A percentile compares a stretch with the other conserved stretches of the same genome.
phyloP scores from a whole-genome alignment of 2,888 invertebrate species.

The Amiota minor region DNA sequence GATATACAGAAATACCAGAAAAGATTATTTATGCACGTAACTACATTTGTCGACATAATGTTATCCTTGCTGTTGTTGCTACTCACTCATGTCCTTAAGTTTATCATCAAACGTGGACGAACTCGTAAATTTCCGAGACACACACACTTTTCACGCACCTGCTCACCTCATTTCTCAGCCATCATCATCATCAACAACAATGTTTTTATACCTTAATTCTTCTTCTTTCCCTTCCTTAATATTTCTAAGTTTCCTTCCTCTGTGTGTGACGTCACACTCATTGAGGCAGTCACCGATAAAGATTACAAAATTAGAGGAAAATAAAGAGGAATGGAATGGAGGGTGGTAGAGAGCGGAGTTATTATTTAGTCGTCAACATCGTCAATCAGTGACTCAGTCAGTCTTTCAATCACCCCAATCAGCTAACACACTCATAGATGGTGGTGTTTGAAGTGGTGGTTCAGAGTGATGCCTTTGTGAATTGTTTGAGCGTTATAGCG shows the following conservation, averaged over 20 bases:
- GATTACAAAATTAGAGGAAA: too few species aligned
- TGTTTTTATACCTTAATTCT: not conserved
- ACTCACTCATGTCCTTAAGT: slow-evolving; percentile 41
- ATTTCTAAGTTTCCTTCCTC: slow-evolving; percentile 2
- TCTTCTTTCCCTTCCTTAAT: not conserved
- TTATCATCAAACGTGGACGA: slow-evolving; percentile 45
- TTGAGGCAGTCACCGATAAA: not conserved
- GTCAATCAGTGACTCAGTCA: not conserved
- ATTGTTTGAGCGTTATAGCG: not conserved
- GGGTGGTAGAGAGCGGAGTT: too few species aligned
- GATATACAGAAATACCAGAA: slow-evolving; percentile 8
- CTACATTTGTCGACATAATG: slow-evolving; percentile 57
- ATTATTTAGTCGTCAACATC: not conserved
- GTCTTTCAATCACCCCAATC: not conserved
- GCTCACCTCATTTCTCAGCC: slow-evolving; percentile 10
- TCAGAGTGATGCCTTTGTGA: not conserved
- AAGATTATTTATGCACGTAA: slow-evolving; percentile 65
- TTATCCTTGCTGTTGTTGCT: slow-evolving; percentile 50
- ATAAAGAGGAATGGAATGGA: too few species aligned
- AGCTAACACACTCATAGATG: too few species aligned
- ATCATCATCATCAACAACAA: not conserved
- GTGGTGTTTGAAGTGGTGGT: too few species aligned
- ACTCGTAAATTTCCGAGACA: slow-evolving; percentile 35
- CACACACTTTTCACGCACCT: not conserved
- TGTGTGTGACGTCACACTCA: slow-evolving; percentile 20